Conservation (phyloP, 2,888 invertebrate genomes). For the Teleiodes luculella region DNA sequence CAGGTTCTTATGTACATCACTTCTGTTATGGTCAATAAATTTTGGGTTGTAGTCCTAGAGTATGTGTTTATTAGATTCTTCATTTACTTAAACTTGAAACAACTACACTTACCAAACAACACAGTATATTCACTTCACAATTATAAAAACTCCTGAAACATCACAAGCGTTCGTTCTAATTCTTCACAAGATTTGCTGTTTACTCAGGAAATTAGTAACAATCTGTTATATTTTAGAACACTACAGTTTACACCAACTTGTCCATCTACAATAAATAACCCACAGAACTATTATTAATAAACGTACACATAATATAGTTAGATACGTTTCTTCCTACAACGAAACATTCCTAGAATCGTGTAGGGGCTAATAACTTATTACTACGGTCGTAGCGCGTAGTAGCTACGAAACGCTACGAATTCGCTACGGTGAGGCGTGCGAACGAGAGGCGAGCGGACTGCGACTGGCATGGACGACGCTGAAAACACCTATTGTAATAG, state of each 20-base stretch:
- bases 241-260: constrained; percentile 23
- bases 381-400: constrained; percentile 43
- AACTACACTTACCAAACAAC: background rate
- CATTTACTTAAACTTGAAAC: no score
- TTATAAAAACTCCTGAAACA: constrained; percentile 21
- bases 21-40: no score
- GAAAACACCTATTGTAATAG: constrained; percentile 15
- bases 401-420: constrained; percentile 24
- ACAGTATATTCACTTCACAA: constrained; percentile 1
- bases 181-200: constrained; percentile 32
- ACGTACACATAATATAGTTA: no score
- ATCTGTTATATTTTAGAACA: constrained; percentile 21
- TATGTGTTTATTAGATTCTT: no score
- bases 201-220: constrained; percentile 35
- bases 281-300: no score
- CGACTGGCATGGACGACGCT: constrained; percentile 37
- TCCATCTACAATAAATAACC: no score
- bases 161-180: constrained; percentile 33
- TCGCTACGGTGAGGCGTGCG: constrained; percentile 34
- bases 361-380: background rate
- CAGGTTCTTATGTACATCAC: no score
- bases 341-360: background rate
- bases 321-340: no score
- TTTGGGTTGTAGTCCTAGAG: no score
- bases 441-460: constrained; percentile 40